Base-by-base conservation (phyloP, 2,113 vertebrate genomes). In the Datnioides undecimradiatus region DNA sequence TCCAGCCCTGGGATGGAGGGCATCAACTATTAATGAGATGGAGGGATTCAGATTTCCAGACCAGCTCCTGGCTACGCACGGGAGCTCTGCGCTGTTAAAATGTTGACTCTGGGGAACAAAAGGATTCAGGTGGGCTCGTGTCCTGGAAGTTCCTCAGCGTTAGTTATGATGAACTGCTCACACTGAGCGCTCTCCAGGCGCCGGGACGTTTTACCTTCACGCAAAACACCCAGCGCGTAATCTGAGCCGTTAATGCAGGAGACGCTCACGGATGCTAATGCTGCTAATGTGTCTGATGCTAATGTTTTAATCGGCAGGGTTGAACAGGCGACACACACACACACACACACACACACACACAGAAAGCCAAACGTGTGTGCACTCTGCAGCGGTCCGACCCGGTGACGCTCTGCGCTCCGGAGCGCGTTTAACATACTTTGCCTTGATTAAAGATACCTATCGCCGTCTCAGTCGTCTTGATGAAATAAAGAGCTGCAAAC, bases 1-100 rank as follows among this genome's bases (percentile, higher is more conserved):
- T 90, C 81, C 84, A 84, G 60, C 80, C 76, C 79, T 86, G 78
- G 78, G 85, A 85, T 82, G 79, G 90, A 90, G 80, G 79, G 73
- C 85, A 91, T 93, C 87, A 82, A 88, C 89, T 92, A 92, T 92
- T 92, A 92, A 93, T 93, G 93, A 93, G 92, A 90, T 90, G 85
- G 83, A 92, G 74, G 78, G 79, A 90, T 90, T 90, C 84, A 86
- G 90, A 93, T 92, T 90, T 93, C 77, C 78, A 90, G 85, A 84
- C 69, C 79, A 81, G 87, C 85, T 91, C 73, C 84, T 85, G 86
- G 85, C 84, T 89, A 82, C 63, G 62, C 87, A 89, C 84, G 83
- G 84, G 66, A 82, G 79, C 75, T 68, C 76, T 79, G 85, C 80
- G 69, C 74, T 85, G 88, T 79, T 83, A 86, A 83, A 87, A 87